Base-by-base conservation (phyloP, 1,140 invertebrate genomes). In the Telenomus remus region DNA sequence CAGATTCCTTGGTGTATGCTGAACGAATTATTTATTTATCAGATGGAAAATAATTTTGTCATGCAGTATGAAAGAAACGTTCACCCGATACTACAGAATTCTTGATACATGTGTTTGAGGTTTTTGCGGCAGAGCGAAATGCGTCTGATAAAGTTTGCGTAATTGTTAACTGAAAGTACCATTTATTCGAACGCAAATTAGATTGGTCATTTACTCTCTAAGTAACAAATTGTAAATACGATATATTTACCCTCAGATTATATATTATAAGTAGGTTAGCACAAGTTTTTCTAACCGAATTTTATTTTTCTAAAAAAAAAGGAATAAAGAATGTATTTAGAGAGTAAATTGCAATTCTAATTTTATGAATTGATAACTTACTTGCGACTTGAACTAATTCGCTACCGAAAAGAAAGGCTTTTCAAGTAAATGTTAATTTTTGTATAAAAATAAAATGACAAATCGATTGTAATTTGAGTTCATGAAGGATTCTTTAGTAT, bases 261-360 rank as follows among this genome's bases (percentile, higher is more conserved):
- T 39, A 49, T 49, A 49, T 43, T 49, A 50, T 42, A 56, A 54
- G 42, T 49, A 56, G 43, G 50, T 64, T 65, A 55, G 51, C 9
- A 42, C 34, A 42, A 39, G 27, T 2, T 49, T 49, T 37, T 65
- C 51, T 65, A 56, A 49, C 46, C 33, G 19, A 50, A 65, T 65
- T 65, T 65, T 56, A 65, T 65, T 65, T 65, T 65, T 60, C 56
- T 65, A 43, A 54, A 64, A 15, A 14, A 48, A 48, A 27, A 35
- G 1, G 39, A 43, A 9, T 15, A 27, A 27, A 27, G 19, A 27
- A 6, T 43, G 42, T 43, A 43, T 60, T 54, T 46, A 15, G 44
- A 56, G 55, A 65, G 53, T 65, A 55, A n/a, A 12, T 39, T 33
- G 43, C 9, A 35, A 64, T 48, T 19, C 34, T 55, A 48, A 64